A percentile compares a stretch with the other conserved stretches of the same genome.
These are phyloP conservation scores for Bugulina stolonifera DNA, from an alignment of 2,888 invertebrate genomes.

Conservation along the genomic window DNA sequence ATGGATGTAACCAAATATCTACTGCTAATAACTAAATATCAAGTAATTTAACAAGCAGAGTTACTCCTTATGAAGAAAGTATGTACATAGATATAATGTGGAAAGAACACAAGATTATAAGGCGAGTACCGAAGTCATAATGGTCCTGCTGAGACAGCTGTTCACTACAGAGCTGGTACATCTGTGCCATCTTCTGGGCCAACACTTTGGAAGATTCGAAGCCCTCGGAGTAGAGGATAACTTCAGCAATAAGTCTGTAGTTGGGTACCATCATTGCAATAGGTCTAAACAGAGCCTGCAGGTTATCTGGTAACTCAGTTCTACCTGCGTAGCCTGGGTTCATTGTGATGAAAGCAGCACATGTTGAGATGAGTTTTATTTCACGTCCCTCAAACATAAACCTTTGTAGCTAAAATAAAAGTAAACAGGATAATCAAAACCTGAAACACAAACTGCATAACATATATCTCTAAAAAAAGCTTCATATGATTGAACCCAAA, in stretches of 20 bases:
- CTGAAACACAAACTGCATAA: too few species aligned
- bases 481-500: too few species aligned
- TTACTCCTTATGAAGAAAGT: too few species aligned
- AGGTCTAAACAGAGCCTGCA: constrained; percentile 79
- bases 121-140: constrained; percentile 66
- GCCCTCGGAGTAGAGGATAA: constrained; percentile 85
- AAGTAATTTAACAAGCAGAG: neutral
- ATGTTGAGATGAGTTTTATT: constrained; percentile 72
- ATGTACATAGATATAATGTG: neutral
- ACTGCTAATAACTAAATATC: too few species aligned
- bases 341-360: constrained; percentile 85
- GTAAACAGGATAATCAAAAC: neutral
- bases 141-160: constrained; percentile 84
- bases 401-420: constrained; percentile 54
- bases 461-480: too few species aligned
- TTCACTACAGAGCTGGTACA: constrained; percentile 85
- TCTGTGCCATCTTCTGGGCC: constrained; percentile 86
- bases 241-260: constrained; percentile 74
- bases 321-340: constrained; percentile 86
- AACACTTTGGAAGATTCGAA: constrained; percentile 79
- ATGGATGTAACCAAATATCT: too few species aligned
- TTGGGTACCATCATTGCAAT: constrained; percentile 89
- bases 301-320: constrained; percentile 79
- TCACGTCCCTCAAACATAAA: constrained; percentile 85
- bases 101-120: neutral